Conservation (phyloP, 2,888 invertebrate species). For the Odontomyia ornata region DNA sequence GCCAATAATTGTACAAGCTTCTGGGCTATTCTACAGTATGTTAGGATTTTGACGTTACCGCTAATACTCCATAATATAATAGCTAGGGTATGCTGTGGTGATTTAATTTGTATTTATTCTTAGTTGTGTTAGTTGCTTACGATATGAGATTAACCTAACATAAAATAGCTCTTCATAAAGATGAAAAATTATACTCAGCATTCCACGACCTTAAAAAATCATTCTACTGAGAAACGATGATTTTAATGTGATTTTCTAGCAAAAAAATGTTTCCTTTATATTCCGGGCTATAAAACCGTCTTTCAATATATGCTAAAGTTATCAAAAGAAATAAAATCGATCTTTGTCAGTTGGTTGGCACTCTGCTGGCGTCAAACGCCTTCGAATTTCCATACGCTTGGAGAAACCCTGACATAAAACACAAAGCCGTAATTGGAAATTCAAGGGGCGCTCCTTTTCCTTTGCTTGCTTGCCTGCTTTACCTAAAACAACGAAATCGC, state of each 20-base stretch:
- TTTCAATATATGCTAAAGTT: constrained; percentile 29
- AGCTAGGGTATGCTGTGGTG: too few species aligned
- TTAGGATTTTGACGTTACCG: too few species aligned
- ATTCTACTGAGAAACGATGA: too few species aligned
- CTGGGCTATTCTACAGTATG: too few species aligned
- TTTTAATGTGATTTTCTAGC: too few species aligned
- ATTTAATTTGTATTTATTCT: too few species aligned
- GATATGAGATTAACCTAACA: too few species aligned
- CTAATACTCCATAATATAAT: too few species aligned
- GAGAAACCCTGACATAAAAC: constrained; percentile 44
- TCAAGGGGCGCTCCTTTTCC: constrained; percentile 40
- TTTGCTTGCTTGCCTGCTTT: constrained; percentile 3
- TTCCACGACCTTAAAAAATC: constrained; percentile 25
- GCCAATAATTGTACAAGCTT: too few species aligned
- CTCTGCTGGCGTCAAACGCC: neutral
- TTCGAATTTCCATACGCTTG: constrained; percentile 37
- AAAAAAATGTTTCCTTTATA: constrained; percentile 8
- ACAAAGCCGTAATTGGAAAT: constrained; percentile 47
- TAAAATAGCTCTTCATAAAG: too few species aligned
- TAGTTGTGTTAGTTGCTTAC: too few species aligned
- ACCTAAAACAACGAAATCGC: neutral
- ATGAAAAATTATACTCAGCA: too few species aligned
- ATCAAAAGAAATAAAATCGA: constrained; percentile 30
- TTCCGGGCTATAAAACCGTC: constrained; percentile 22
- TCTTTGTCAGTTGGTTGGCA: neutral